Evolutionary conservation across 1,140 invertebrate genomes (phyloP).

Genomic region (Drosophila burlai): DNA sequence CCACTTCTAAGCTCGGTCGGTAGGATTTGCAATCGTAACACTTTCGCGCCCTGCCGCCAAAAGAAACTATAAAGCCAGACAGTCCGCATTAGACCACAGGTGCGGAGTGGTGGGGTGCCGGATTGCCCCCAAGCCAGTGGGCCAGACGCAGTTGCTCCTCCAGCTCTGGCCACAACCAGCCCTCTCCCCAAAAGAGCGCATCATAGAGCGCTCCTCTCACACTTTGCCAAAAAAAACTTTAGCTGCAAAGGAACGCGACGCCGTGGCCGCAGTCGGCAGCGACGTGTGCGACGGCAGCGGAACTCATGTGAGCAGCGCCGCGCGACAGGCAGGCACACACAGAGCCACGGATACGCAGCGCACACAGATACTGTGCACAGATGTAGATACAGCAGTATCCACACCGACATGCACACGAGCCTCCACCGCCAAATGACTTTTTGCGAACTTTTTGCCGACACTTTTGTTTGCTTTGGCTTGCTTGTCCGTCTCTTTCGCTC

Average conservation of each 20-base stretch:
- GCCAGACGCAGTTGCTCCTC: conserved; percentile 46
- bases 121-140: not conserved
- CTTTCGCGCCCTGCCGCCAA: conserved; percentile 67
- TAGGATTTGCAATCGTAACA: conserved; percentile 76
- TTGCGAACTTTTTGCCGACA: conserved; percentile 65
- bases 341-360: conserved; percentile 18
- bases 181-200: conserved; percentile 45
- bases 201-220: not conserved
- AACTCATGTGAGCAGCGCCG: conserved; percentile 54
- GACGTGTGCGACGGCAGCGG: conserved; percentile 56
- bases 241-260: conserved; percentile 77
- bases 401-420: conserved; percentile 48
- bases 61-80: conserved; percentile 55
- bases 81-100: conserved; percentile 1
- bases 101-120: not conserved
- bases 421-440: conserved; percentile 47
- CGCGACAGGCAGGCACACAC: conserved; percentile 50
- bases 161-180: conserved; percentile 18
- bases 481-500: conserved; percentile 35
- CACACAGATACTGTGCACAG: conserved; percentile 25
- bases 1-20: conserved; percentile 74
- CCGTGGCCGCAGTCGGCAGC: conserved; percentile 57
- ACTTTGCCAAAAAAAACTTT: conserved; percentile 36
- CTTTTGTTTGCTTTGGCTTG: conserved; percentile 67
- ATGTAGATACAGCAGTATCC: conserved; percentile 45